Percentiles rank a stretch among this genome's conserved stretches.
These are phyloP conservation scores for Lordiphosa stackelbergi DNA, from an alignment of 1,140 invertebrate species.

Conservation along the genomic window DNA sequence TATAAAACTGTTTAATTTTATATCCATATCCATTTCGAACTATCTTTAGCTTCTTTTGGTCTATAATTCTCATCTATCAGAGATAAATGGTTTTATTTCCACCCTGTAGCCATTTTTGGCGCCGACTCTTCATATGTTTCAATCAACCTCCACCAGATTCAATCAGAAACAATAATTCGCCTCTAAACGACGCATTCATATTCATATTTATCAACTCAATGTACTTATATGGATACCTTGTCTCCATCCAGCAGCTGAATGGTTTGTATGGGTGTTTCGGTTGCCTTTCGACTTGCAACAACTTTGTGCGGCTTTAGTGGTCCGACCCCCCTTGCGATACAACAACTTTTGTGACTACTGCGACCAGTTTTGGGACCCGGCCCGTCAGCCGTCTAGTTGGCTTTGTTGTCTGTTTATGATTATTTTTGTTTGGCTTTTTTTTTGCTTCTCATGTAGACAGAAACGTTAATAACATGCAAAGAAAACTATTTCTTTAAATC, in stretches of 20 bases:
- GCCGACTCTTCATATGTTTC: slow-evolving; percentile 17
- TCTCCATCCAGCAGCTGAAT: slow-evolving; percentile 20
- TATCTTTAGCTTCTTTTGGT: background rate
- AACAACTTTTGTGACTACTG: slow-evolving; percentile 5
- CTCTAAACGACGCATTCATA: slow-evolving; percentile 22
- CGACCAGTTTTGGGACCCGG: slow-evolving; percentile 32
- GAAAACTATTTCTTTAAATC: slow-evolving; percentile 3
- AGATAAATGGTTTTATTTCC: slow-evolving; percentile 39
- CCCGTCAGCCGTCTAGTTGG: slow-evolving; percentile 1
- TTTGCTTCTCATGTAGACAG: slow-evolving; percentile 23
- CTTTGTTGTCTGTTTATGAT: slow-evolving; percentile 23
- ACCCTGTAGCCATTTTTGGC: slow-evolving; percentile 33
- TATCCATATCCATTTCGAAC: no score
- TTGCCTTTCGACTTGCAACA: slow-evolving; percentile 55
- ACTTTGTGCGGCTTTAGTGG: slow-evolving; percentile 17
- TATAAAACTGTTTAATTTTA: no score
- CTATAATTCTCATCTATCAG: slow-evolving; percentile 3
- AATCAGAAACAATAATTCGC: slow-evolving; percentile 8
- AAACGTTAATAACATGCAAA: slow-evolving; percentile 44
- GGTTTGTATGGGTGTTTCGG: slow-evolving; percentile 24
- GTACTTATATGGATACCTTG: slow-evolving; percentile 52
- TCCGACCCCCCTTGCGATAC: slow-evolving; percentile 1
- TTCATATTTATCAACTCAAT: slow-evolving; percentile 29
- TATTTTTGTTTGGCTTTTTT: slow-evolving; percentile 29
- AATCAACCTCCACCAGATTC: slow-evolving; percentile 30